Evolutionary conservation across 2,113 vertebrate genomes (phyloP), one percentile per base, ranked within the genome.

Genomic region (Labeo catla): DNA sequence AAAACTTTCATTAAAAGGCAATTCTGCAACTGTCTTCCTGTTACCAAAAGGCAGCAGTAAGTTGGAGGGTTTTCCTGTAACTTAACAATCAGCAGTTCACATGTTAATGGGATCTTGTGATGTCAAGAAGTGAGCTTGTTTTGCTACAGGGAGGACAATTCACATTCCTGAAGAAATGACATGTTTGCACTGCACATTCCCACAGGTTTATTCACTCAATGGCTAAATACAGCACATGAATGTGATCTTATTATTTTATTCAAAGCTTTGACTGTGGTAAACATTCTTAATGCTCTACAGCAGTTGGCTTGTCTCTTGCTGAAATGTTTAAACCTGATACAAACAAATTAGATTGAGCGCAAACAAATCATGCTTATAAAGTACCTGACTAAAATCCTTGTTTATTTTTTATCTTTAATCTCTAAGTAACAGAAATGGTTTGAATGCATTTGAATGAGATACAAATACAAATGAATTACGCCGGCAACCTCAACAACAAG

Each of bases 91-190:
- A 76, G 76, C 34, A 86, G 47, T 81, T 86, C 57, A 76, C 73
- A 84, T 65, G 16, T 50, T 77, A 57, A 87, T 78, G 50, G 21
- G 57, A 88, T 87, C 87, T 82, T 90, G 80, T 86, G 81, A 88
- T 83, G 57, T 77, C 59, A 72, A 85, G 34, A 39, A 9, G 28
- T 5, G 39, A 61, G 65, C 59, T 79, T 76, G 45, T 76, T 81
- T 23, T 84, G 59, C 66, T 74, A 72, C 76, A 72, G 21, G 72
- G 16, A 77, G 28, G 19, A 84, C 57, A 65, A 72, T 54, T 74
- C 23, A 34, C 72, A 76, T 87, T 84, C 54, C 76, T 57, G 65
- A 11, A 72, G 87, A 81, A 87, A 19, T 78, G 0, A 34, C 36
- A 57, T 76, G 36, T 86, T 28, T 84, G 84, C 73, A 85, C 45